A percentile compares a stretch with the other conserved stretches of the same genome.
Evolutionary conservation across 2,888 invertebrate species (phyloP).

Genomic region (Augochlorella aurata): DNA sequence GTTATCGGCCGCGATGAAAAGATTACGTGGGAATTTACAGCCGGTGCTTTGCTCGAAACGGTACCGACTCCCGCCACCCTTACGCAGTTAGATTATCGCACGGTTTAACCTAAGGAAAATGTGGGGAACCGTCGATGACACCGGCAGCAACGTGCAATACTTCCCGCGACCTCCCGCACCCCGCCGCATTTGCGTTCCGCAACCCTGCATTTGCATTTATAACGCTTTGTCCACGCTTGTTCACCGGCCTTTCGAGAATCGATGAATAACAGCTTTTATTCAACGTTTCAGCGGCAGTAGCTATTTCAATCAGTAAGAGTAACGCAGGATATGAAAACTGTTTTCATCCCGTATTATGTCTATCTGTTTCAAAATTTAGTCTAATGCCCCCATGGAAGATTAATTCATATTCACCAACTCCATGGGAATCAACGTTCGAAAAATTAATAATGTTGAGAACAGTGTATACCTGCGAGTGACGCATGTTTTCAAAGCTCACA

Average conservation of each 20-base stretch:
- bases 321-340: no score
- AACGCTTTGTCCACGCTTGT: background rate
- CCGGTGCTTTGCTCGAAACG: constrained; percentile 33
- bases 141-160: background rate
- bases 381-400: no score
- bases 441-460: no score
- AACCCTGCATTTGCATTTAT: background rate
- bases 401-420: no score
- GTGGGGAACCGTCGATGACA: background rate
- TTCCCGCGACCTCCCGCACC: background rate
- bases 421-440: no score
- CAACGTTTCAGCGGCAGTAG: background rate
- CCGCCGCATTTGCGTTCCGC: no score
- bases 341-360: no score
- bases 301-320: no score
- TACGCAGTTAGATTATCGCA: constrained; percentile 30
- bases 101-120: background rate
- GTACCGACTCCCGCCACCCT: constrained; percentile 14
- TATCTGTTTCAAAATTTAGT: no score
- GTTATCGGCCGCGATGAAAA: constrained; percentile 70
- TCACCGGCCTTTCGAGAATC: background rate
- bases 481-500: no score
- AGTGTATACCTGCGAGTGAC: no score
- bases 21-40: constrained; percentile 71
- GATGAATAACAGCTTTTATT: background rate